These are phyloP conservation scores for Drosophila rufa DNA, from an alignment of 1,140 invertebrate genomes.

Conservation along the genomic window DNA sequence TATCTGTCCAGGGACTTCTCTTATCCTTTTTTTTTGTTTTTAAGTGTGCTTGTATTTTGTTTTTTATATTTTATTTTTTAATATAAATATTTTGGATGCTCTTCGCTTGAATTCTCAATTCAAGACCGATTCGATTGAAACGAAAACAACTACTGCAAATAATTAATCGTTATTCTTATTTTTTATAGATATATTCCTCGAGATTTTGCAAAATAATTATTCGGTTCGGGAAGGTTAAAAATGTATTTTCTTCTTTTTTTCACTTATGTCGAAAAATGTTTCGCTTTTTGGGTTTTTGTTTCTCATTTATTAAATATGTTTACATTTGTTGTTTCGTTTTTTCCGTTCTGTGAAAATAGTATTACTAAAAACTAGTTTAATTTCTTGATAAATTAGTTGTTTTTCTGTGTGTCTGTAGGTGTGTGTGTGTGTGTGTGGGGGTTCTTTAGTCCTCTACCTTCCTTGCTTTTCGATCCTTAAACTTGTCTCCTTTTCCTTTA, in stretches of 20 bases:
- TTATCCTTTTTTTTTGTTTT: conserved; percentile 18
- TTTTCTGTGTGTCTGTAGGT: conserved; percentile 29
- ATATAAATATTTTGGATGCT: conserved; percentile 28
- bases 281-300: conserved; percentile 32
- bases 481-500: background rate
- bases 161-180: conserved; percentile 2
- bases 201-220: conserved; percentile 9
- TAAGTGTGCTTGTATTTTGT: conserved; percentile 20
- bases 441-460: conserved; percentile 29
- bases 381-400: conserved; percentile 55
- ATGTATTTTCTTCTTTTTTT: conserved; percentile 44
- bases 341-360: conserved; percentile 74
- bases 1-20: conserved; percentile 5
- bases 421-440: conserved; percentile 32
- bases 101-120: conserved; percentile 27
- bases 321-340: conserved; percentile 42
- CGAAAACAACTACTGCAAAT: conserved; percentile 38
- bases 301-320: conserved; percentile 49
- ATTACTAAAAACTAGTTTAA: conserved; percentile 73
- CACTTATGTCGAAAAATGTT: conserved; percentile 42
- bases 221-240: conserved; percentile 70
- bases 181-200: too few relatives aligned
- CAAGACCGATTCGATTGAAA: conserved; percentile 26
- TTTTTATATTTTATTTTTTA: conserved; percentile 21
- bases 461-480: conserved; percentile 3